These are phyloP conservation scores for Eilema sororculum DNA, from an alignment of 2,888 invertebrate genomes.

Conservation along the genomic window DNA sequence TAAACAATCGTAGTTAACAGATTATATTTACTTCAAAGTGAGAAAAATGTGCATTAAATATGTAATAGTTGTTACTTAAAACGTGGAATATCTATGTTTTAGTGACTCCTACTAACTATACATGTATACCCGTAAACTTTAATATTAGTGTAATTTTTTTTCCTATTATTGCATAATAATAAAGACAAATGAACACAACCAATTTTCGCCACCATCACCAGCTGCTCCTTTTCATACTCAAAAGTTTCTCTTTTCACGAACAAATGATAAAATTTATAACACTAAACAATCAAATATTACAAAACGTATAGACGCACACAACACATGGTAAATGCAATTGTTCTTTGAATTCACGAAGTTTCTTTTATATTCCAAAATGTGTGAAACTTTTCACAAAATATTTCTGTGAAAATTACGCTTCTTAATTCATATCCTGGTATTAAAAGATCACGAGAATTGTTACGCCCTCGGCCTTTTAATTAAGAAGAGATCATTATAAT, in stretches of 20 bases:
- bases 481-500: conserved; percentile 51
- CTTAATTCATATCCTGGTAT: conserved; percentile 21
- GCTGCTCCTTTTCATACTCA: not conserved
- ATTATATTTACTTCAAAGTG: no score
- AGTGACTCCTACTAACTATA: no score
- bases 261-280: not conserved
- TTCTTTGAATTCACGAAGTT: conserved; percentile 2
- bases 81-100: no score
- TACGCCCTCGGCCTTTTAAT: conserved; percentile 38
- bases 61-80: no score
- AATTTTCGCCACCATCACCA: not conserved
- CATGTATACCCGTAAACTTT: no score
- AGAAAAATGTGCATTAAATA: no score
- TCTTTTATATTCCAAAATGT: not conserved
- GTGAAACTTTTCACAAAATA: conserved; percentile 3
- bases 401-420: not conserved
- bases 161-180: no score
- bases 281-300: not conserved
- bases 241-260: not conserved
- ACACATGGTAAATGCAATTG: not conserved
- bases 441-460: conserved; percentile 29
- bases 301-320: not conserved
- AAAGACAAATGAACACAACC: not conserved
- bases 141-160: no score
- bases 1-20: no score